Base-by-base conservation (phyloP, 2,888 invertebrate genomes). In the Onthophagus sagittarius region DNA sequence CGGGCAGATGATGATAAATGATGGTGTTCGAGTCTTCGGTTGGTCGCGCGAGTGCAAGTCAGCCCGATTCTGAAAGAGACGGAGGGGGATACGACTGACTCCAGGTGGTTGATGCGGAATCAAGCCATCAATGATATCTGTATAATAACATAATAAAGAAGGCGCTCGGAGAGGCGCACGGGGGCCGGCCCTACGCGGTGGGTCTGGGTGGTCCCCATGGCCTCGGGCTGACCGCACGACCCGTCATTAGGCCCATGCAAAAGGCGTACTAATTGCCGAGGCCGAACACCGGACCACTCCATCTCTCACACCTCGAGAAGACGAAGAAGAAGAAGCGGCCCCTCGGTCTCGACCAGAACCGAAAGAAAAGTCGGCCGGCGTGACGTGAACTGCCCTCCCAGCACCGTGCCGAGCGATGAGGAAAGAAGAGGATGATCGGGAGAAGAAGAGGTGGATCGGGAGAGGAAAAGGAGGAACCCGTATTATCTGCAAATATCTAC, bases 221-320 rank as follows among this genome's bases (percentile, higher is more conserved):
- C 83, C 83, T 81, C 81, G 80, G 82, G 83, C 82, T 81, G 82
- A 81, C 82, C 81, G 82, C 83, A 82, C 83, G 84, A 83, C 82
- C 85, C 84, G 83, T 85, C 85, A 86, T 85, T 86, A 85, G 85
- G 82, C 84, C 82, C 84, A 85, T 85, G 85, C 85, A 83, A 85
- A 85, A 85, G 86, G 85, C 85, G 85, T 85, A 84, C 85, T 86
- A 85, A 86, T 85, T 85, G 84, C 84, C 80, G 80, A 53, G 81
- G 80, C 80, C 80, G 82, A 80, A 84, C 83, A 83, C 83, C 84
- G 82, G 83, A 83, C 84, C 80, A 82, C 83, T 83, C 81, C 81
- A 82, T 82, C 81, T 81, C 82, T 84, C 82, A 82, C 84, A 84
- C 84, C 84, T 83, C 76, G 67, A 23, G 32, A 32, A 64, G 14